Evolutionary conservation across 2,797 vertebrate species (phyloP), one percentile per base, ranked within the genome.

Genomic region (Rhincodon typus): DNA sequence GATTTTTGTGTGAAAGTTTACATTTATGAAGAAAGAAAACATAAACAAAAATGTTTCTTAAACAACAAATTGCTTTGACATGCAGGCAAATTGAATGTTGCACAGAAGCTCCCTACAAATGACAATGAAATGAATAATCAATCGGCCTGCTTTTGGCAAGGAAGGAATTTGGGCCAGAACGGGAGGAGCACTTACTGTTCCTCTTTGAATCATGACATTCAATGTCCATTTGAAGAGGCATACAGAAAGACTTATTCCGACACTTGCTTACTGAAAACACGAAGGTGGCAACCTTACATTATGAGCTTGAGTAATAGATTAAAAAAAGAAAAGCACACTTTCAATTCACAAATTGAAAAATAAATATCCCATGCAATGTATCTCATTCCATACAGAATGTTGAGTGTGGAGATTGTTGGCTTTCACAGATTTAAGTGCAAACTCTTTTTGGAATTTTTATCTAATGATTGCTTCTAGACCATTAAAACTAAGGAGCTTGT

Each of bases 401-500:
- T 93, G 90, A 93, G 90, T 42, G 21, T 93, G 90, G 88, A 27
- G n/a, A 93, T 27, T 95, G 30, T 57, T 74, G 10, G 70, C 50
- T 77, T 95, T 57, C 46, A 74, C 69, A 34, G 46, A 69, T 17
- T 46, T 77, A 95, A 95, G 70, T 77, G 69, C 70, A 53, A 72
- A 95, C 70, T 34, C 46, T 95, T 95, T 93, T 8, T 77, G 70
- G 50, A 95, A 77, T 95, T 72, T 77, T 77, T 95, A 34, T 95
- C 94, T 95, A 15, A 69, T 93, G 90, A 95, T 95, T 95, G 94
- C 27, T 95, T 95, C 69, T 46, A 95, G 94, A 95, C 94, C 50
- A 70, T 77, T 95, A 95, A 50, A 95, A 57, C 94, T 95, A 42
- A 57, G 53, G 94, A 77, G 46, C n/a, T 50, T 19, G 46, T 74